Evolutionary conservation across 2,797 vertebrate species (phyloP).

Genomic region (Clamator glandarius): DNA sequence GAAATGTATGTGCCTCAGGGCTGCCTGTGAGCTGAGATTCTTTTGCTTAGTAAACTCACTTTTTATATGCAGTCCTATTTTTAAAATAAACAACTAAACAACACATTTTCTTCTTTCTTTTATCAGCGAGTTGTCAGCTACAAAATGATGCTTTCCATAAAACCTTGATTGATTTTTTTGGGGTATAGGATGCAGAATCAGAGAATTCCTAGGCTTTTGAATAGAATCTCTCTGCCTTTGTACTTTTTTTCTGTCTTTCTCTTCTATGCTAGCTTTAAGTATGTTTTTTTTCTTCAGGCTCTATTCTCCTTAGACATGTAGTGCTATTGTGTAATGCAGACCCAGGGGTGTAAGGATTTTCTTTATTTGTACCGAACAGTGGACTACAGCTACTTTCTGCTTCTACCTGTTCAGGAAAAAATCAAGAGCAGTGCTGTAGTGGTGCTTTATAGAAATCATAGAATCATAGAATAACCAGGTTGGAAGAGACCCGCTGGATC

Average conservation of each 20-base stretch:
- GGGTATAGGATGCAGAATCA: neutral
- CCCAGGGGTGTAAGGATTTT: neutral
- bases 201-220: neutral
- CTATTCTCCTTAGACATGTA: neutral
- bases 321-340: neutral
- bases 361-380: neutral
- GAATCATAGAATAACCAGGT: too few species aligned
- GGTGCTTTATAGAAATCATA: neutral
- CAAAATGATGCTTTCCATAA: neutral
- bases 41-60: neutral
- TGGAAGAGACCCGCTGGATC: too few species aligned
- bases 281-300: neutral
- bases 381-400: neutral
- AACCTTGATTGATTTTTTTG: neutral
- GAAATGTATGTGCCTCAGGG: accelerated
- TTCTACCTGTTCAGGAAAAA: neutral
- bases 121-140: neutral
- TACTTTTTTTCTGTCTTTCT: neutral
- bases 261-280: neutral
- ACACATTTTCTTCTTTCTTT: neutral
- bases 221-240: neutral
- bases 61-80: neutral
- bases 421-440: neutral
- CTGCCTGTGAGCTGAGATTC: neutral
- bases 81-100: neutral